Evolutionary conservation across 2,888 invertebrate species (phyloP), one percentile per base, ranked within the genome.

Genomic region (Ophion slaviceki): DNA sequence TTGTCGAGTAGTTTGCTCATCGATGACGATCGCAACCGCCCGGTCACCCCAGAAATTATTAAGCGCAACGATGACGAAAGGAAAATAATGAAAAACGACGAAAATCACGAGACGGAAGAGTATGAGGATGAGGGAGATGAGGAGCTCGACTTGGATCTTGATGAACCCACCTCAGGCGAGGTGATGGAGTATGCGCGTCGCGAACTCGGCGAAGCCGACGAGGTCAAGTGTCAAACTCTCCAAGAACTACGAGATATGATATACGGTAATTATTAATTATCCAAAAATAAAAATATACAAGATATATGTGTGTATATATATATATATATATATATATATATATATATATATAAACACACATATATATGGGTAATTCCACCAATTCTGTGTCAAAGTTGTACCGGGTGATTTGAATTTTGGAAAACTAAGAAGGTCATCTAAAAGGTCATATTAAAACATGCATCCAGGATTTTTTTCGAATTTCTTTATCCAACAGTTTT

Each of bases 181-280:
- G 93, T 97, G 28, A 92, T 95, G 89, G 96, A 96, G 89, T 96
- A 96, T 92, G 97, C 97, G 0, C 95, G 95, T 77, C 95, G 95
- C 87, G 95, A 96, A 89, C 94, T 96, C 59, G 96, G 96, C 0
- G 97, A 98, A 94, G 95, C 96, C 89, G 96, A 97, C 2, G 96
- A 96, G 91, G 96, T 96, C 20, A 95, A 95, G 88, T 95, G 95
- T 62, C 95, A 96, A 90, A 95, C 96, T n/a, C 94, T 97, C 80
- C 96, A 96, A 87, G 96, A 97, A 90, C 95, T 98, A 61, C 95
- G 96, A 61, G 96, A 96, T 91, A 95, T 97, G 95, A 97, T 97
- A 89, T 96, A 96, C 91, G 97, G 97, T 97, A 94, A 92, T 89
- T 87, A 84, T 86, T 82, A 79, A 83, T 86, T 67, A 72, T 45